These are phyloP conservation scores for Butorides virescens DNA, from an alignment of 2,113 vertebrate genomes.

Conservation along the genomic window DNA sequence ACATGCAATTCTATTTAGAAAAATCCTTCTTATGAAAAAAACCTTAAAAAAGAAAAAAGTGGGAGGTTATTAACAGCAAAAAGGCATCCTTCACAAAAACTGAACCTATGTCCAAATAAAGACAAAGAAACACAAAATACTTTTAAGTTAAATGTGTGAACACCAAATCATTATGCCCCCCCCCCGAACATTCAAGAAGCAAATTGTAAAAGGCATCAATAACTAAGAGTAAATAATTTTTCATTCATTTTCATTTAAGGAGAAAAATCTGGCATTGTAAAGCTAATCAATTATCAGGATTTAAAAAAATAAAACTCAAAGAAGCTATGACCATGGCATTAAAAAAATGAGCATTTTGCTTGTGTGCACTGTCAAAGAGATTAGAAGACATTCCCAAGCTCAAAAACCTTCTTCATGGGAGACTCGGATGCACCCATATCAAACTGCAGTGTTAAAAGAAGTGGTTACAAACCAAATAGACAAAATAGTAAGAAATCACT, in stretches of 20 bases:
- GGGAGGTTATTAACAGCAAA: background rate
- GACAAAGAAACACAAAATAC: background rate
- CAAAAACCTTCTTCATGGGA: background rate
- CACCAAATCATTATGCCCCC: background rate
- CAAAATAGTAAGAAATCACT: background rate
- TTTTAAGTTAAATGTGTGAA: background rate
- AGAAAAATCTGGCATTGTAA: background rate
- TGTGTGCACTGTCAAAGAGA: background rate
- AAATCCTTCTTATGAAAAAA: background rate
- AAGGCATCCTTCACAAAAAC: background rate
- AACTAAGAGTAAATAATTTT: background rate
- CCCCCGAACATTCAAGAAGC: background rate
- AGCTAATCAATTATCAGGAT: background rate
- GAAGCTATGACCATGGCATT: background rate
- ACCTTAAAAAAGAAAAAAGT: background rate
- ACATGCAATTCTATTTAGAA: background rate
- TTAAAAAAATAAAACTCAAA: background rate
- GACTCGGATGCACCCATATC: background rate
- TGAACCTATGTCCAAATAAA: background rate
- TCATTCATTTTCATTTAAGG: background rate
- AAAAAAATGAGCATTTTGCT: background rate
- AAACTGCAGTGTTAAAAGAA: background rate
- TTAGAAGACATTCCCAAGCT: background rate
- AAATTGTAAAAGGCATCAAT: background rate
- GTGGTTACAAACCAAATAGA: background rate